Base-by-base conservation (phyloP, 2,113 vertebrate species). In the Cynopterus brachyotis region DNA sequence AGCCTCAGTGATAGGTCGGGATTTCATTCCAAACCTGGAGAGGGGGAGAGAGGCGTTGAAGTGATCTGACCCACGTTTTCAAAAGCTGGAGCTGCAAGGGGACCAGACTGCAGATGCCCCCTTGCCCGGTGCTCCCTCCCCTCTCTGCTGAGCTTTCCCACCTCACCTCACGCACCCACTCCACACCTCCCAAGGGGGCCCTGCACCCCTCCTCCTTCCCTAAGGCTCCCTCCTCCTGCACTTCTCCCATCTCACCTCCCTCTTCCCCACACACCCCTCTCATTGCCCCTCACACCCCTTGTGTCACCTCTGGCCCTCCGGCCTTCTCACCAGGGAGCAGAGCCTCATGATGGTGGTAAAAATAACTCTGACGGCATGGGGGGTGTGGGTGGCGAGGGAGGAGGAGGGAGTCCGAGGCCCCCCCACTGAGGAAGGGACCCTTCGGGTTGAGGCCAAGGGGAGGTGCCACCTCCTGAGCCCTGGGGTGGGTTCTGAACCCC, bases 291-390 rank as follows among this genome's bases (percentile, higher is more conserved):
- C 88, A 42, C 75, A 60, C 80, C 79, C 62, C 57, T 10, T 47
- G 83, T 76, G 82, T 67, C 96, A 91, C 96, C 79, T 69, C 92
- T 20, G 35, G 92, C 80, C 78, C 79, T 88, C 76, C 86, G 50
- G 66, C 72, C 66, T 96, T 50, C 76, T 92, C 50, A 40, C 42
- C 28, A 24, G 35, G 62, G 57, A 84, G 75, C 96, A 37, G 81
- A 47, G 67, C 47, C 95, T 42, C 92, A n/a, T 97, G 96, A 96
- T 1, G 6, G 9, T 3, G 62, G 37, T 94, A 92, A 97, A 97
- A 97, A 97, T 97, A 97, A 57, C 93, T 86, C 8, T 2, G 28
- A 32, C 9, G 9, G 64, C 0, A 30, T 69, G 15, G 24, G 8
- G 60, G 28, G 12, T 57, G 13, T 37, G 9, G 17, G 0, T 37